Percentiles rank a stretch among this genome's conserved stretches.
Conservation (phyloP, 2,888 invertebrate species). For the Chrysopilus asiliformis region DNA sequence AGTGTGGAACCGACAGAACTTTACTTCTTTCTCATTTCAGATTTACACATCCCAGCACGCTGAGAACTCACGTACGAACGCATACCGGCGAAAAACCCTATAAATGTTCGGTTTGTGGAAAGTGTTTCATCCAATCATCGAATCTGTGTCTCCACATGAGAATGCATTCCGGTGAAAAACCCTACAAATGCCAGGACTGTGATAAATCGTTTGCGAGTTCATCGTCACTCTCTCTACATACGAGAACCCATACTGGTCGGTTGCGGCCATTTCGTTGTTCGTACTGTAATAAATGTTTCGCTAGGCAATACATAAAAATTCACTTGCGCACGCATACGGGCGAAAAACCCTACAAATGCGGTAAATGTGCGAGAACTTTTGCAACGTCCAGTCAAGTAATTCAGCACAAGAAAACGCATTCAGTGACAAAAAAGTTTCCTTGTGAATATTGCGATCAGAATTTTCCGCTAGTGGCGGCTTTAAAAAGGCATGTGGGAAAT, state of each 20-base stretch:
- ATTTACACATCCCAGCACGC: conserved; percentile 46
- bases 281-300: conserved; percentile 27
- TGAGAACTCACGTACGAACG: conserved; percentile 45
- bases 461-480: conserved; percentile 30
- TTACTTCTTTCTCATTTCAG: too few relatives aligned
- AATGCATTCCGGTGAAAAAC: conserved; percentile 28
- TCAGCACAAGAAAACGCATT: conserved; percentile 41
- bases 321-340: conserved; percentile 35
- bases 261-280: conserved; percentile 32
- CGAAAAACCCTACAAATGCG: conserved; percentile 33
- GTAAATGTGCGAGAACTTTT: conserved; percentile 7
- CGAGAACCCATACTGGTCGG: conserved; percentile 33
- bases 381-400: conserved; percentile 24
- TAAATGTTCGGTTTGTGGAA: conserved; percentile 42
- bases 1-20: too few relatives aligned
- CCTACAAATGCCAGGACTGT: conserved; percentile 26
- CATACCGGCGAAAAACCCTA: conserved; percentile 50
- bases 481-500: conserved; percentile 30
- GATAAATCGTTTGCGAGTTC: conserved; percentile 30
- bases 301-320: conserved; percentile 7
- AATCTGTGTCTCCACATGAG: conserved; percentile 37
- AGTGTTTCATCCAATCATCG: conserved; percentile 47
- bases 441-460: conserved; percentile 38
- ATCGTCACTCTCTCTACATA: conserved; percentile 33
- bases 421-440: conserved; percentile 34